Conservation (phyloP, 2,113 vertebrate species). For the Cettia cetti region DNA sequence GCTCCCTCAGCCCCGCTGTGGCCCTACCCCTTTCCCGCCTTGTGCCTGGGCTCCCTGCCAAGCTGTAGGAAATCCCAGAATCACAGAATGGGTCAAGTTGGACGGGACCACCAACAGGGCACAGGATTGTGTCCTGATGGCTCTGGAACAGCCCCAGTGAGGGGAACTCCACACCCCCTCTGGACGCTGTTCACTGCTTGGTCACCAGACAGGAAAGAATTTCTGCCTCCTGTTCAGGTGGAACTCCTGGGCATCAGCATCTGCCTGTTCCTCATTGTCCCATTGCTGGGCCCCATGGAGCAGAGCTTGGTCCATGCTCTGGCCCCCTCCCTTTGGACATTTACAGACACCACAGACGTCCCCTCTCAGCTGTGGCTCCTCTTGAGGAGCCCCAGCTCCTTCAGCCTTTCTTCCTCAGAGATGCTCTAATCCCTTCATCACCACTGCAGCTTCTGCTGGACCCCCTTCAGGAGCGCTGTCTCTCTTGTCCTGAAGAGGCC, state of each 20-base stretch:
- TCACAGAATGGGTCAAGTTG: neutral
- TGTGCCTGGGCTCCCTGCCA: neutral
- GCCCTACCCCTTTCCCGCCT: neutral
- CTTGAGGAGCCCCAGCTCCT: neutral
- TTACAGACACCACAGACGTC: neutral
- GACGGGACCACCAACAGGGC: neutral
- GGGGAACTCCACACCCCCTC: too few relatives aligned
- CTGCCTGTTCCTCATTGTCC: neutral
- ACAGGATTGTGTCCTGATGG: accelerated
- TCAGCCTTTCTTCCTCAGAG: neutral
- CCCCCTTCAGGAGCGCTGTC: neutral
- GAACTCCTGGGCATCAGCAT: neutral
- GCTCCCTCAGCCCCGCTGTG: neutral
- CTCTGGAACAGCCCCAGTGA: neutral
- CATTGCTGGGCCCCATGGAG: neutral
- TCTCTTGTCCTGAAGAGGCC: neutral
- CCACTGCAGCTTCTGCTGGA: neutral
- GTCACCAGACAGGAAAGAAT: neutral
- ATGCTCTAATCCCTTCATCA: neutral
- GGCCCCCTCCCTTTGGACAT: neutral
- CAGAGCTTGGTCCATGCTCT: neutral
- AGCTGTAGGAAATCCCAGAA: neutral
- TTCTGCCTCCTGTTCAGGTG: neutral
- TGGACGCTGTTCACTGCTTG: too few relatives aligned
- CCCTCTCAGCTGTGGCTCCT: neutral